A percentile compares a stretch with the other conserved stretches of the same genome.
Conservation (phyloP, 2,888 invertebrate genomes). For the Drosophila buzzatii region DNA sequence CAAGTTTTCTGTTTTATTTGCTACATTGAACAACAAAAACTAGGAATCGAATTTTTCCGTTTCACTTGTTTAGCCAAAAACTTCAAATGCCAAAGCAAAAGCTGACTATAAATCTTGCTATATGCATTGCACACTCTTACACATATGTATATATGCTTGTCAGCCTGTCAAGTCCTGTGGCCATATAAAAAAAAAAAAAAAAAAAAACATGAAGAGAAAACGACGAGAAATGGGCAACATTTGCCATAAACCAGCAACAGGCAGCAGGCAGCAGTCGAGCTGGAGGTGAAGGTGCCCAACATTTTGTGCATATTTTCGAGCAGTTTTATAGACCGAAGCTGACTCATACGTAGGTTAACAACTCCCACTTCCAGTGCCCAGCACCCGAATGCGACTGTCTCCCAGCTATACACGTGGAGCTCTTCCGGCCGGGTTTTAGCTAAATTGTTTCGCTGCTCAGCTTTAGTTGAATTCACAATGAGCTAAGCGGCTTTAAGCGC, state of each 20-base stretch:
- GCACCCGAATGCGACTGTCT: not conserved
- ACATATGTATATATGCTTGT: slow-evolving; percentile 3
- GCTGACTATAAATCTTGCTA: slow-evolving; percentile 62
- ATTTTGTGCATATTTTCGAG: slow-evolving; percentile 57
- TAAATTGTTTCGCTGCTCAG: slow-evolving; percentile 63
- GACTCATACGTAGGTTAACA: slow-evolving; percentile 35
- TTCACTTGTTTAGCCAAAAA: slow-evolving; percentile 42
- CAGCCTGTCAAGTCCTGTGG: slow-evolving; percentile 52
- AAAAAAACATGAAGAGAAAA: slow-evolving; percentile 6
- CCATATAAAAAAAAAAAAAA: slow-evolving; percentile 19
- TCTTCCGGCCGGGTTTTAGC: slow-evolving; percentile 23
- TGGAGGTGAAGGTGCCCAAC: slow-evolving; percentile 15
- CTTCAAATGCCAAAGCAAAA: slow-evolving; percentile 55
- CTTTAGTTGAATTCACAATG: slow-evolving; percentile 67
- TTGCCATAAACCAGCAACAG: slow-evolving; percentile 69
- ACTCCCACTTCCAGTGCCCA: not conserved
- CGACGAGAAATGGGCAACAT: slow-evolving; percentile 45
- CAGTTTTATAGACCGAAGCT: slow-evolving; percentile 49
- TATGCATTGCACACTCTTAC: slow-evolving; percentile 8
- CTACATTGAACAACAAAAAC: no score
- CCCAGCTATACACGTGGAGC: not conserved
- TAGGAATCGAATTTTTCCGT: not conserved
- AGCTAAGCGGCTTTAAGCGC: slow-evolving; percentile 70
- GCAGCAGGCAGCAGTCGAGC: slow-evolving; percentile 17
- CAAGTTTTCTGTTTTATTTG: no score